Percentiles rank a stretch among this genome's conserved stretches.
Conservation (phyloP, 1,140 invertebrate genomes). For the Lysiphlebus fabarum region DNA sequence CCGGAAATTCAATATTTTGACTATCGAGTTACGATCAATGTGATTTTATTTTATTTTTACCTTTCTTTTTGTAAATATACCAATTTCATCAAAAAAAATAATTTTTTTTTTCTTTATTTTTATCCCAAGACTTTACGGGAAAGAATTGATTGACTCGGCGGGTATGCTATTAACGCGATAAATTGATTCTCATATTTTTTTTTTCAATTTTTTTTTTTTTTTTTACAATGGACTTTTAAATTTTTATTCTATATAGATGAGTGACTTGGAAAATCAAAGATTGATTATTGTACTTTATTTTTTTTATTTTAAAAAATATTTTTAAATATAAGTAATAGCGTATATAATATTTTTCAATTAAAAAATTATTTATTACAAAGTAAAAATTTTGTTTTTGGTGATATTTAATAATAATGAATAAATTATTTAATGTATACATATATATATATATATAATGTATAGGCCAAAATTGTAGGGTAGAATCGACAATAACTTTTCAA, state of each 20-base stretch:
- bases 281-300: no score
- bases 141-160: neutral
- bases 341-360: no score
- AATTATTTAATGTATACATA: no score
- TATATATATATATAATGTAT: no score
- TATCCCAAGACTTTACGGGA: neutral
- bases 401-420: neutral
- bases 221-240: neutral
- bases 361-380: neutral
- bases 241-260: no score
- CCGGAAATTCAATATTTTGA: conserved; percentile 21
- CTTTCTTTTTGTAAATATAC: neutral
- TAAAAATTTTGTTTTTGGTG: neutral
- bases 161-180: neutral
- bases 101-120: neutral
- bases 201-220: neutral
- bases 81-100: neutral
- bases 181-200: conserved; percentile 6
- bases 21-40: conserved; percentile 14
- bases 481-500: conserved; percentile 55
- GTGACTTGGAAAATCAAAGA: no score
- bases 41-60: conserved; percentile 2
- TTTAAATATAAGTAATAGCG: no score
- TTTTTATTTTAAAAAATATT: no score
- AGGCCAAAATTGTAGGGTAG: conserved; percentile 34